These are phyloP conservation scores for Cyclophora punctaria DNA, from an alignment of 2,888 invertebrate species.

Conservation along the genomic window DNA sequence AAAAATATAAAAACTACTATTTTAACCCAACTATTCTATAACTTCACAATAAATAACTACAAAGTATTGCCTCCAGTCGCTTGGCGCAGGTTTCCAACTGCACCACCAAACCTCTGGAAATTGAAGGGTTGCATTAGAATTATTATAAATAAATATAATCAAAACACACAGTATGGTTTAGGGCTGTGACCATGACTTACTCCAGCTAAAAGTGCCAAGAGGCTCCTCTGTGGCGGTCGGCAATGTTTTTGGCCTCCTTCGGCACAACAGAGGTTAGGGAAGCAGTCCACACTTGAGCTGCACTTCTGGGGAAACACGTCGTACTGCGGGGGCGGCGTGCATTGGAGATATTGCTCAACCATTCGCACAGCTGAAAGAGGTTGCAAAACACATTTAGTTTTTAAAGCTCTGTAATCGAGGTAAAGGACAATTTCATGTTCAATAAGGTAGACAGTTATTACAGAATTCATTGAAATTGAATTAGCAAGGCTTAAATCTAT, in stretches of 20 bases:
- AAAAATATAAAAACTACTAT: slow-evolving; percentile 46
- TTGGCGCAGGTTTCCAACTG: slow-evolving; percentile 40
- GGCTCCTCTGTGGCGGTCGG: slow-evolving; percentile 82
- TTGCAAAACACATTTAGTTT: no score
- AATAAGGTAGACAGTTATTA: no score
- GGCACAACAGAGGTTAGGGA: slow-evolving; percentile 87
- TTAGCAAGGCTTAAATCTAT: no score
- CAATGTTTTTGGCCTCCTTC: slow-evolving; percentile 83
- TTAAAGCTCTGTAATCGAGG: no score
- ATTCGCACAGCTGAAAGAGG: slow-evolving; percentile 54
- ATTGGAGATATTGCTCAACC: slow-evolving; percentile 81
- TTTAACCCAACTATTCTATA: slow-evolving; percentile 6
- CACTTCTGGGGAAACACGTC: slow-evolving; percentile 83
- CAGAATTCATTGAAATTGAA: no score
- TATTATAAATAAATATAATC: no score
- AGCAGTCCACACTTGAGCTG: slow-evolving; percentile 82
- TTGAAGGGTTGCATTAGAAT: slow-evolving; percentile 9
- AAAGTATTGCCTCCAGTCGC: slow-evolving; percentile 32
- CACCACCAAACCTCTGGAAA: slow-evolving; percentile 60
- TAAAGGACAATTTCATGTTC: no score
- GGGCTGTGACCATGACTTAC: slow-evolving; percentile 49
- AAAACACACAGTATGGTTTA: no score
- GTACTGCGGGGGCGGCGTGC: slow-evolving; percentile 80
- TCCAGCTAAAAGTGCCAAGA: slow-evolving; percentile 79
- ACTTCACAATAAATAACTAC: slow-evolving; percentile 13